Evolutionary conservation across 2,113 vertebrate species (phyloP).

Genomic region (Abramis brama): DNA sequence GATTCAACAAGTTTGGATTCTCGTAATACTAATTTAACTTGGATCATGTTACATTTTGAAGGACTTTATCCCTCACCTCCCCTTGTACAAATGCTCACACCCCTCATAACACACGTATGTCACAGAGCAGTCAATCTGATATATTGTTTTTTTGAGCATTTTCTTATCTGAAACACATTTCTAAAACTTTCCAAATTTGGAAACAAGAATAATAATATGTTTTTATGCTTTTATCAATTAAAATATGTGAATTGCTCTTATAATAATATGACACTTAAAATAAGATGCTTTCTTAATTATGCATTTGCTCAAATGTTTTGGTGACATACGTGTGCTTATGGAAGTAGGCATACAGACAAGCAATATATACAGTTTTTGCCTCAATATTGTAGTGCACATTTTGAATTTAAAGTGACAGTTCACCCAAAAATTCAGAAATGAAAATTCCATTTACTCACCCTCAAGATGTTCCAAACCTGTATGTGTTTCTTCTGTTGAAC

Average conservation of each 20-base stretch:
- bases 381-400: neutral
- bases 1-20: neutral
- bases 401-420: neutral
- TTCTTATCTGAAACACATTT: too few species aligned
- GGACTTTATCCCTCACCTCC: neutral
- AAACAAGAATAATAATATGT: neutral
- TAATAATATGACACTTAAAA: neutral
- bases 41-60: neutral
- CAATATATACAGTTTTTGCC: neutral
- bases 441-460: too few species aligned
- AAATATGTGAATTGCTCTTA: neutral
- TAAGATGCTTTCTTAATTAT: neutral
- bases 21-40: neutral
- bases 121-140: neutral
- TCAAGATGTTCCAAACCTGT: too few species aligned
- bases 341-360: neutral
- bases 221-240: neutral
- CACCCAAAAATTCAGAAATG: too few species aligned
- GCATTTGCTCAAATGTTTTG: neutral
- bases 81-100: neutral
- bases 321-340: neutral
- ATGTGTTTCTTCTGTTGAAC: too few species aligned
- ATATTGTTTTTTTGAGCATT: too few species aligned
- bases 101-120: neutral
- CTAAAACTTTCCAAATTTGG: neutral